A percentile compares a stretch with the other conserved stretches of the same genome.
Conservation (phyloP, 2,797 vertebrate species). For the Cynodonichthys magdalenae region DNA sequence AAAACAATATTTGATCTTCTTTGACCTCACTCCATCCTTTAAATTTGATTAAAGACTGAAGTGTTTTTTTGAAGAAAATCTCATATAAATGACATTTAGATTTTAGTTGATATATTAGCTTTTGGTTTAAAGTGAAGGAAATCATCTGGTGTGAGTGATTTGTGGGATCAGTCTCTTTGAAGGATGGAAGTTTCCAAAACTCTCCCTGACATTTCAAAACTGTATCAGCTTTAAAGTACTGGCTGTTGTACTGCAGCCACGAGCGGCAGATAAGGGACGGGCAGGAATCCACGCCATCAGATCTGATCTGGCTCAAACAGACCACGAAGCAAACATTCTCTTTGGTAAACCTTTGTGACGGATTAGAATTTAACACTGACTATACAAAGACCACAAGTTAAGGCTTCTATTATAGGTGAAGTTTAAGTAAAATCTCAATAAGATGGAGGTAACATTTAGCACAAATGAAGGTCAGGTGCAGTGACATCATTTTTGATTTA, state of each 20-base stretch:
- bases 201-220: conserved; percentile 41
- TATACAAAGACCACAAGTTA: no score
- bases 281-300: conserved; percentile 4
- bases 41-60: no score
- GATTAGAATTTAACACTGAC: no score
- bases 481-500: conserved; percentile 46
- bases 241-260: conserved; percentile 47
- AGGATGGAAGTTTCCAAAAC: conserved; percentile 52
- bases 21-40: background rate
- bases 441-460: background rate
- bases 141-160: conserved; percentile 27
- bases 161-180: conserved; percentile 45
- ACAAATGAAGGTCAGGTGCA: conserved; percentile 20
- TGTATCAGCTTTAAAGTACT: conserved; percentile 61
- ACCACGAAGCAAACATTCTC: background rate
- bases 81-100: background rate
- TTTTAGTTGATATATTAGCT: background rate
- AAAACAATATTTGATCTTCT: background rate
- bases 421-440: background rate
- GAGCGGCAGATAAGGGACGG: conserved; percentile 42
- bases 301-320: conserved; percentile 22
- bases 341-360: no score
- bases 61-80: no score
- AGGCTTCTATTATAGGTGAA: no score
- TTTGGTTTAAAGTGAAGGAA: conserved; percentile 13